Base-by-base conservation (phyloP, 2,113 vertebrate genomes). In the Probosciger aterrimus region DNA sequence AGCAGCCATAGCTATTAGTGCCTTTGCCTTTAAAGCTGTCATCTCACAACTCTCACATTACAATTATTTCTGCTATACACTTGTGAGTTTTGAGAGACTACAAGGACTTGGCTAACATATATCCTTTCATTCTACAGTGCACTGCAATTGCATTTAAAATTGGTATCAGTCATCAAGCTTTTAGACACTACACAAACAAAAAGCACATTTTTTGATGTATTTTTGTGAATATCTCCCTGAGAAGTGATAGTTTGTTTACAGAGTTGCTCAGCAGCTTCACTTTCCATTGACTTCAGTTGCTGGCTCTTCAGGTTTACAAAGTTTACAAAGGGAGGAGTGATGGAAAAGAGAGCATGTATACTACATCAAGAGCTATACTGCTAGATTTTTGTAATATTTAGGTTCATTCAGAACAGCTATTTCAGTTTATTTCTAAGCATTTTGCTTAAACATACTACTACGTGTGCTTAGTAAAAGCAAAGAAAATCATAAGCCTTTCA, bases 261-360 rank as follows among this genome's bases (percentile, higher is more conserved):
- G 79, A 91, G 92, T 88, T 96, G 79, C 94, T 96, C 88, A 88
- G 92, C 92, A 96, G 70, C 91, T 94, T 59, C 71, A 55, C 46
- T 94, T 96, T 90, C 79, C 87, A 62, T 89, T 94, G 90, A 80
- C 85, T 94, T 95, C 75, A 88, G 67, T 47, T 70, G 37, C 64
- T 96, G 93, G 64, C 68, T 83, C 41, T 63, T 70, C 5, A 7
- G 15, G 31, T 80, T 80, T 24, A 12, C 55, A 57, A n/a, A 57
- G 33, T 59, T 86, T 63, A 46, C 31, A 46, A 64, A 47, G 39
- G 41, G 59, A 94, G 30, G 60, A 90, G 23, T 23, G 80, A 53
- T 53, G 53, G 82, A 86, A 90, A 69, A 89, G 30, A 67, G 11
- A 77, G 10, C 7, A 41, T 27, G 12, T 22, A 59, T 4, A 15